Percentiles rank a stretch among this genome's conserved stretches.
Evolutionary conservation across 1,140 invertebrate genomes (phyloP).

Genomic region (Conus betulinus): DNA sequence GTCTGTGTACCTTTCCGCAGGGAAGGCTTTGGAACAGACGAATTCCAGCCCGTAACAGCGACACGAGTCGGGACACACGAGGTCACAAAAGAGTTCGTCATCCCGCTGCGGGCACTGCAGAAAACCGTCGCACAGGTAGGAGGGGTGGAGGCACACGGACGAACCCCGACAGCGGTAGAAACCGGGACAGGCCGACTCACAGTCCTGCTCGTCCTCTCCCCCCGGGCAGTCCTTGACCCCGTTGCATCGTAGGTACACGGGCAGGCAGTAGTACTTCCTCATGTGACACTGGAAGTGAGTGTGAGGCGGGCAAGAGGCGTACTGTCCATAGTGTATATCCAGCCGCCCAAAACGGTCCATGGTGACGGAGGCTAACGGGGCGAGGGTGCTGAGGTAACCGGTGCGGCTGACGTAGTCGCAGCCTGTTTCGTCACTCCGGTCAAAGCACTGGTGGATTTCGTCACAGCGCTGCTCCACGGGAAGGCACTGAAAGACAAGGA

Average conservation of each 20-base stretch:
- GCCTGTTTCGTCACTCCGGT: constrained; percentile 25
- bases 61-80: constrained; percentile 15
- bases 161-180: constrained; percentile 28
- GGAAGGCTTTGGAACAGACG: not conserved
- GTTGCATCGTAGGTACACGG: constrained; percentile 35
- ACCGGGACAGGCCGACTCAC: constrained; percentile 36
- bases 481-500: constrained; percentile 2
- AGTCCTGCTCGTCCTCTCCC: constrained; percentile 34
- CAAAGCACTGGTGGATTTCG: constrained; percentile 29
- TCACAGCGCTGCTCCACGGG: constrained; percentile 20
- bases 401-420: constrained; percentile 26
- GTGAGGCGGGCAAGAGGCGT: not conserved
- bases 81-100: constrained; percentile 29
- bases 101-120: constrained; percentile 23
- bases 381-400: not conserved
- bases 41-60: constrained; percentile 12
- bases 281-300: constrained; percentile 20
- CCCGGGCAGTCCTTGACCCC: constrained; percentile 34
- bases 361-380: not conserved
- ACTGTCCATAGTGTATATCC: not conserved
- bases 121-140: constrained; percentile 34
- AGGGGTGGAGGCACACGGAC: constrained; percentile 27
- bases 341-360: not conserved
- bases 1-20: not conserved
- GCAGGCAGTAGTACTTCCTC: constrained; percentile 31